Base-by-base conservation (phyloP, 1,140 invertebrate species). In the Brachionus sp. region DNA sequence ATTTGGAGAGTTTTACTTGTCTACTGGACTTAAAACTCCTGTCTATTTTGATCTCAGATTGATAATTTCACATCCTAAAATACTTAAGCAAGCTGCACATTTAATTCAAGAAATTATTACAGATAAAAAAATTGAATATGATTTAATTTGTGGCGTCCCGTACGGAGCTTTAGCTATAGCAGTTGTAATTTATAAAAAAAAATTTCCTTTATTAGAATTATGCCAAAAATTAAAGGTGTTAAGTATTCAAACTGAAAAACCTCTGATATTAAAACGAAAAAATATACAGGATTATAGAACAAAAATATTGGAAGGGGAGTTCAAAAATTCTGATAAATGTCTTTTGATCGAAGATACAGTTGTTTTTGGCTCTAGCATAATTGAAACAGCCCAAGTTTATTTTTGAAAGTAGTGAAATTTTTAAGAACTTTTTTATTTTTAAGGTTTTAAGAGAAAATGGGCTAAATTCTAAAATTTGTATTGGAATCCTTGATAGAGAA, bases 161-260 rank as follows among this genome's bases (percentile, higher is more conserved):
- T 98, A 98, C 86, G 97, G 96, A n/a, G 97, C 96, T 9, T 88
- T 99, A 23, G 96, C 97, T 0, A 91, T 99, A 83, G 95, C 96
- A 0, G 96, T 95, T 7, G 89, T 95, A 23, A 92, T 86, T 85
- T 42, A 23, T 70, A 35, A 33, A 19, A 46, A 39, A 0, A 39
- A 33, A 70, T 70, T 19, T 70, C 16, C 16, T 19, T 70, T 70
- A 2, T 1, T 29, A 29, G 29, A 29, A 3, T 29, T 29, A 29
- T 29, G 1, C 3, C 29, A 29, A 3, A 29, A 29, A 29, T 29
- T 19, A 23, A 70, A 70, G 66, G 66, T 70, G 16, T 87, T 90
- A 25, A 88, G 88, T 35, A 85, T 86, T 19, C 83, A 87, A 42
- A 84, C 89, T 39, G 86, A 92, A 42, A 92, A 93, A 57, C 95